Evolutionary conservation across 2,888 invertebrate species (phyloP).

Genomic region (Morpho helenor): DNA sequence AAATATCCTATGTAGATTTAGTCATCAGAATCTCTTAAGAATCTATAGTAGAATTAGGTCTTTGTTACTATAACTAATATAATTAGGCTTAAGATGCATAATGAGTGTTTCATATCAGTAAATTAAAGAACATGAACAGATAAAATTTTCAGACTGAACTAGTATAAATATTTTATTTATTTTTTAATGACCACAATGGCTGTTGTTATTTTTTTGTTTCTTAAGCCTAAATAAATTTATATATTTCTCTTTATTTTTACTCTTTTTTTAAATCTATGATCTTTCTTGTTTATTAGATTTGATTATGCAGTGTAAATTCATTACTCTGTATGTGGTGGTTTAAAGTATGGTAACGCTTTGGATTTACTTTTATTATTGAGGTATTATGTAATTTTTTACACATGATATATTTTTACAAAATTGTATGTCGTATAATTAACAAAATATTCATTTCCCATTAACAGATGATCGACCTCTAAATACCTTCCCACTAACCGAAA

Average conservation of each 20-base stretch:
- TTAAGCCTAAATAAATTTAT: constrained; percentile 35
- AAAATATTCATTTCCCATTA: constrained; percentile 64
- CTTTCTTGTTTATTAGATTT: constrained; percentile 15
- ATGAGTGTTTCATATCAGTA: neutral
- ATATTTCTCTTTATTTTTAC: constrained; percentile 20
- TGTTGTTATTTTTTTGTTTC: constrained; percentile 11
- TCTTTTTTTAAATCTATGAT: constrained; percentile 13
- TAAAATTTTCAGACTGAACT: neutral
- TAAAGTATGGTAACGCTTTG: too few relatives aligned
- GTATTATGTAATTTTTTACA: too few relatives aligned
- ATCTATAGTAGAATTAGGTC: constrained; percentile 24
- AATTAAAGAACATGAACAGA: too few relatives aligned
- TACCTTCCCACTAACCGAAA: constrained; percentile 70
- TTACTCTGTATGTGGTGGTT: neutral
- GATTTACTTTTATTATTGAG: too few relatives aligned
- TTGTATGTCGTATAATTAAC: constrained; percentile 18
- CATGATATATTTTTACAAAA: constrained; percentile 6
- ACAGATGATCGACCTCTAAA: constrained; percentile 74
- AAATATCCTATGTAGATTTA: constrained; percentile 25
- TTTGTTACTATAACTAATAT: constrained; percentile 9
- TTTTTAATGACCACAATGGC: neutral
- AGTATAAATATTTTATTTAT: constrained; percentile 1
- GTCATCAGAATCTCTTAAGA: constrained; percentile 12
- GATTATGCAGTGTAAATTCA: neutral
- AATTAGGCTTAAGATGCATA: constrained; percentile 34